These are phyloP conservation scores for Ctenomys sociabilis DNA, from an alignment of 2,113 vertebrate species.

Conservation along the genomic window DNA sequence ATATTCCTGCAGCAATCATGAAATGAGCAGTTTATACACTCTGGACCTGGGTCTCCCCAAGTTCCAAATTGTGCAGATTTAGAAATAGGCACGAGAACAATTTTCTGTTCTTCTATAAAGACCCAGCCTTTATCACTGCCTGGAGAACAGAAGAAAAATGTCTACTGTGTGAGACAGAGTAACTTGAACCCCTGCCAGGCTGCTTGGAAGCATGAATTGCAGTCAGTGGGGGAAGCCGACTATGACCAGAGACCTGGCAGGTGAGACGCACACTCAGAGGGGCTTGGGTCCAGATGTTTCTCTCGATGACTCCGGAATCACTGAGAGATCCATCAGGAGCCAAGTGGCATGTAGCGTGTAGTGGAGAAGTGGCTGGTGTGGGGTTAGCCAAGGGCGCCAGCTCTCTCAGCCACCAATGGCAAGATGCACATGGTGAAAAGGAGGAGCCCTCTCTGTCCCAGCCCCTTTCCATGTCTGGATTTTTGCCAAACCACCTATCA, in stretches of 20 bases:
- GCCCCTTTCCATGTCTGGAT: not conserved
- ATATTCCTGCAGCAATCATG: not conserved
- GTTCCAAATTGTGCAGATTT: slow-evolving; percentile 64
- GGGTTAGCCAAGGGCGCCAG: not conserved
- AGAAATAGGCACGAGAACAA: not conserved
- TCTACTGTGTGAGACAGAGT: not conserved
- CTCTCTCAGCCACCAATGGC: not conserved
- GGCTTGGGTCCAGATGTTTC: not conserved
- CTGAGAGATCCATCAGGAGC: not conserved
- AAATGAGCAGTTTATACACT: slow-evolving; percentile 38
- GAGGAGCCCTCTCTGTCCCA: accelerated
- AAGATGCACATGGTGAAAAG: not conserved
- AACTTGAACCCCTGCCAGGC: accelerated
- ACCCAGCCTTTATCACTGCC: not conserved
- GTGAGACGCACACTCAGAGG: not conserved
- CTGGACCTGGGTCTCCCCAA: not conserved
- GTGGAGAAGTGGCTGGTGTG: accelerated
- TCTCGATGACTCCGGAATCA: not conserved
- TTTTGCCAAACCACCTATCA: not conserved
- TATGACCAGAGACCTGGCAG: not conserved
- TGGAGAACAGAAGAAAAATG: not conserved
- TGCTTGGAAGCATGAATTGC: not conserved
- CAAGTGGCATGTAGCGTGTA: accelerated
- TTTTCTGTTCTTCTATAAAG: slow-evolving; percentile 20
- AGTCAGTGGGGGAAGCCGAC: not conserved